phyloP scores from a whole-genome alignment of 2,113 vertebrate species.

The Lichenostomus cassidix region DNA sequence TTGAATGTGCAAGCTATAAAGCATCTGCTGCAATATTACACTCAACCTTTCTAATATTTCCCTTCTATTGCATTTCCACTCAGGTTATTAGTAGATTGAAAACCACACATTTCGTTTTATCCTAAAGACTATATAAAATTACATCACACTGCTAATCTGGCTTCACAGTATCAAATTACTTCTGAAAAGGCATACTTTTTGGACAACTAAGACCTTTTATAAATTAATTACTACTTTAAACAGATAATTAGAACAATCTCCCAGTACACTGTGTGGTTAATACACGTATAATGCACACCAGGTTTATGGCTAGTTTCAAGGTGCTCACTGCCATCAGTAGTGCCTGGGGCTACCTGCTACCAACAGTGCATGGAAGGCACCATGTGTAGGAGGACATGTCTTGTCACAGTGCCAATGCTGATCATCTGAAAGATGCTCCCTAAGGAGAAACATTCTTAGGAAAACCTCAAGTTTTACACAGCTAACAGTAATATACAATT shows the following conservation, averaged over 20 bases:
- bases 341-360: neutral
- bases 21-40: neutral
- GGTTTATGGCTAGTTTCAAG: neutral
- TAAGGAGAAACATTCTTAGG: neutral
- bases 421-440: neutral
- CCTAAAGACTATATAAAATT: neutral
- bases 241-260: neutral
- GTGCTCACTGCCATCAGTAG: neutral
- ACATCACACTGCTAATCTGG: neutral
- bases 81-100: neutral
- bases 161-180: neutral
- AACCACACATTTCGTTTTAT: neutral
- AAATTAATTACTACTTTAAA: neutral
- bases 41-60: neutral
- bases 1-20: neutral
- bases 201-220: neutral
- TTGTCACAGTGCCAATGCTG: neutral
- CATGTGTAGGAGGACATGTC: neutral
- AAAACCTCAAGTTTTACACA: neutral
- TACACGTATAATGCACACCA: neutral
- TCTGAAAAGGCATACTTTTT: neutral
- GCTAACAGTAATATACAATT: neutral
- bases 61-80: neutral
- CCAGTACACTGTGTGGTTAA: neutral
- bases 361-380: neutral